A percentile compares a stretch with the other conserved stretches of the same genome.
These are phyloP conservation scores for Molanna angustata DNA, from an alignment of 2,888 invertebrate genomes.

Conservation along the genomic window DNA sequence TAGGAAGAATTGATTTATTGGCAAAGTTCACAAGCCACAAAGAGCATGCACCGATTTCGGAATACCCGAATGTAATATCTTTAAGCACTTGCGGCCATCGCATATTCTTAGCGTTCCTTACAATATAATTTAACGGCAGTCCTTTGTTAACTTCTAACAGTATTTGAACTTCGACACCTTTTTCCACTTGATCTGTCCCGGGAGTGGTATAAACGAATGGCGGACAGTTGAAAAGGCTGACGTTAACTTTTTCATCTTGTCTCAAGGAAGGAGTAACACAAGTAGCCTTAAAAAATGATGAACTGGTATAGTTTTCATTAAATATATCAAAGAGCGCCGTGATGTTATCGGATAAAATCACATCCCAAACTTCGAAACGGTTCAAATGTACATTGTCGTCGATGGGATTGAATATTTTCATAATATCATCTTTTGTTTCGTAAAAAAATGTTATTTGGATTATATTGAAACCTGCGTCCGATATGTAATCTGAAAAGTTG, in stretches of 20 bases:
- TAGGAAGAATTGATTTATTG: background rate
- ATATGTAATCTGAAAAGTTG: too few relatives aligned
- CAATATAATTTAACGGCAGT: background rate
- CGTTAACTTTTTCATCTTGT: background rate
- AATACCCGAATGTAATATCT: background rate
- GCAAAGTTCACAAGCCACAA: background rate
- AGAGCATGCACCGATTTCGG: background rate
- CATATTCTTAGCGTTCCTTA: background rate
- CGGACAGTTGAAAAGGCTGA: background rate
- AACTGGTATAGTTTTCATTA: too few relatives aligned
- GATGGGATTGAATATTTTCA: too few relatives aligned
- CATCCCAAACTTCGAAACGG: too few relatives aligned
- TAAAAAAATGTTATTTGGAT: too few relatives aligned
- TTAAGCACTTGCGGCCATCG: background rate
- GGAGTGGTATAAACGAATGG: background rate
- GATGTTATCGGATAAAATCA: too few relatives aligned
- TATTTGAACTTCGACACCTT: background rate
- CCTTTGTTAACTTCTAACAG: background rate
- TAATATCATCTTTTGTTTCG: too few relatives aligned
- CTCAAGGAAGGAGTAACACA: background rate
- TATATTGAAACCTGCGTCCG: too few relatives aligned
- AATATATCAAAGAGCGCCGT: too few relatives aligned
- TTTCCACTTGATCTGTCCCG: background rate
- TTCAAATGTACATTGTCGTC: too few relatives aligned
- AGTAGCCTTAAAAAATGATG: too few relatives aligned